A percentile compares a stretch with the other conserved stretches of the same genome.
Conservation (phyloP, 1,140 invertebrate genomes). For the Ylistrum balloti region DNA sequence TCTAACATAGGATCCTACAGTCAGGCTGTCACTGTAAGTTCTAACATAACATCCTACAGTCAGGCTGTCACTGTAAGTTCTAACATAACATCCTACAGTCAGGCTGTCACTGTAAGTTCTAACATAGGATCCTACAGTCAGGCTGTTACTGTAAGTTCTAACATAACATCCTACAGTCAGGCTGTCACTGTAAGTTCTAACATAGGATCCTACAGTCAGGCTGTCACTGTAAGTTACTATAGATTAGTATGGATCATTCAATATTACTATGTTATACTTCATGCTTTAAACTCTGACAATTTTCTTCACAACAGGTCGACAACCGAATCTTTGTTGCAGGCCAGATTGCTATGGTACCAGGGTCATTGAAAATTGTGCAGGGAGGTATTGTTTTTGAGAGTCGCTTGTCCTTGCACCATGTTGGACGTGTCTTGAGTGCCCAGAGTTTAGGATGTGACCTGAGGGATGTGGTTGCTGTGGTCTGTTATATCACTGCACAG, state of each 20-base stretch:
- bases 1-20: slow-evolving; percentile 92
- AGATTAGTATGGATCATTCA: not conserved
- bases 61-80: slow-evolving; percentile 92
- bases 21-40: slow-evolving; percentile 84
- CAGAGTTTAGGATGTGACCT: slow-evolving; percentile 89
- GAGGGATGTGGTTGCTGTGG: slow-evolving; percentile 85
- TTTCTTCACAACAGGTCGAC: slow-evolving; percentile 87
- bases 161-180: slow-evolving; percentile 90
- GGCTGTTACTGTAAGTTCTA: slow-evolving; percentile 82
- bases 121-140: slow-evolving; percentile 91
- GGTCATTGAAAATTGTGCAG: slow-evolving; percentile 89
- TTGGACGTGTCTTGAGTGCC: slow-evolving; percentile 90
- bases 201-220: slow-evolving; percentile 88
- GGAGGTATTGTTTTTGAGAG: slow-evolving; percentile 91
- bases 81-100: slow-evolving; percentile 97
- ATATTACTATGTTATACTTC: not conserved
- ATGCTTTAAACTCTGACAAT: too few relatives aligned
- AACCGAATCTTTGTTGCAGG: slow-evolving; percentile 94
- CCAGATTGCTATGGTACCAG: slow-evolving; percentile 94
- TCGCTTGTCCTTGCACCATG: slow-evolving; percentile 91
- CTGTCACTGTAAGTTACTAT: not conserved
- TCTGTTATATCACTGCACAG: slow-evolving; percentile 78
- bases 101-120: slow-evolving; percentile 91
- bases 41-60: slow-evolving; percentile 97
- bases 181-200: slow-evolving; percentile 84